Conservation (phyloP, 1,140 invertebrate species). For the Pogonognathellus flavescens region DNA sequence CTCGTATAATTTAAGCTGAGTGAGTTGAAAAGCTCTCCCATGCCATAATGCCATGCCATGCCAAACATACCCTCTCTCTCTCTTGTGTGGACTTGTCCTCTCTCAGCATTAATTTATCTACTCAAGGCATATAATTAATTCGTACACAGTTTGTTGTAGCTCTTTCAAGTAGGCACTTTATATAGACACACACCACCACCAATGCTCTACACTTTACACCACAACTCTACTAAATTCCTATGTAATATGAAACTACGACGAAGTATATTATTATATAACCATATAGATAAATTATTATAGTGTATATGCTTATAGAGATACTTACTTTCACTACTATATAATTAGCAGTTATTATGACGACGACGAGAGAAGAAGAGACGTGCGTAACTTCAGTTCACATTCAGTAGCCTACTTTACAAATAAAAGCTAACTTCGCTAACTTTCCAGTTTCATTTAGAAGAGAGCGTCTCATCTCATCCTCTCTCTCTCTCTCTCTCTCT, state of each 20-base stretch:
- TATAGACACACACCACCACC: background rate
- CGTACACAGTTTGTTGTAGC: background rate
- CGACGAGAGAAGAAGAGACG: background rate
- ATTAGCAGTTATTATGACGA: slow-evolving; percentile 24
- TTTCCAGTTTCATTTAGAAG: too few species aligned
- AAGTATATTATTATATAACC: too few species aligned
- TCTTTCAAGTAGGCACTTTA: background rate
- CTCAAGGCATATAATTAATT: slow-evolving; percentile 50
- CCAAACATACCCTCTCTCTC: background rate
- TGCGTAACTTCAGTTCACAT: background rate
- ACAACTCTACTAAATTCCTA: background rate
- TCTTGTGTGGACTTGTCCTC: background rate
- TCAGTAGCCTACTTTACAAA: too few species aligned
- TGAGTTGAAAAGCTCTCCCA: background rate
- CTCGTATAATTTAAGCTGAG: background rate
- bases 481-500: too few species aligned
- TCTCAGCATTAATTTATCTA: slow-evolving; percentile 42
- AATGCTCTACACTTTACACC: slow-evolving; percentile 30
- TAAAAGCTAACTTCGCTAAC: too few species aligned
- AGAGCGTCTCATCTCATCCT: too few species aligned
- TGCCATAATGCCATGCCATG: background rate
- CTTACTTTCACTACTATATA: background rate
- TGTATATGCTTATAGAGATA: too few species aligned
- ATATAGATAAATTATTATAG: too few species aligned
- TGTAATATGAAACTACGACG: too few species aligned